A percentile compares a stretch with the other conserved stretches of the same genome.
Evolutionary conservation across 2,113 vertebrate genomes (phyloP).

Genomic region (Phyllostomus discolor): DNA sequence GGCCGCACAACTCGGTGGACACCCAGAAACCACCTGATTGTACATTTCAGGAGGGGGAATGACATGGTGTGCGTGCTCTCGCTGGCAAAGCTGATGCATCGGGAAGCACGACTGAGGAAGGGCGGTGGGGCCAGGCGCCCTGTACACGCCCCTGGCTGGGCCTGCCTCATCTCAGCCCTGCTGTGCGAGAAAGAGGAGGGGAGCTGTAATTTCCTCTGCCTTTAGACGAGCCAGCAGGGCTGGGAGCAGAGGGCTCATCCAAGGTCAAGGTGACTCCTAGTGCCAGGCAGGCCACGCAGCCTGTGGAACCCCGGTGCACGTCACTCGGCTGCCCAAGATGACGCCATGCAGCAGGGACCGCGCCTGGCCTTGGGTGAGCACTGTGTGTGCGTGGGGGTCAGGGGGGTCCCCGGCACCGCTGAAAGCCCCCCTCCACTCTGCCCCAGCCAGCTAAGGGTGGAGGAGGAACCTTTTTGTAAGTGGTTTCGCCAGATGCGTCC

Average conservation of each 20-base stretch:
- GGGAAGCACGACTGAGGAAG: background rate
- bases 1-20: background rate
- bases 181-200: background rate
- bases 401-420: background rate
- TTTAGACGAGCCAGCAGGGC: background rate
- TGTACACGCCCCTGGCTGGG: background rate
- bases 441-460: background rate
- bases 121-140: background rate
- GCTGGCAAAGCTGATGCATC: background rate
- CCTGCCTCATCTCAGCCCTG: background rate
- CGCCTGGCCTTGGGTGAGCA: background rate
- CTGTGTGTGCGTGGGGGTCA: no score
- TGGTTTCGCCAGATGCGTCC: slow-evolving; percentile 97
- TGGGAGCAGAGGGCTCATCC: background rate
- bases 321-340: fast-evolving
- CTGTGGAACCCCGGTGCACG: background rate
- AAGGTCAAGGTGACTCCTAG: background rate
- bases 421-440: background rate
- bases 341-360: background rate
- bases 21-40: background rate
- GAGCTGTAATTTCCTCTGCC: background rate
- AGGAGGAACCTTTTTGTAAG: slow-evolving; percentile 94
- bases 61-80: fast-evolving
- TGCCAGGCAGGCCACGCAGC: background rate
- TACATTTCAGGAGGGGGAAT: no score